These are phyloP conservation scores for Blastobasis adustella DNA, from an alignment of 2,888 invertebrate genomes.

Conservation along the genomic window DNA sequence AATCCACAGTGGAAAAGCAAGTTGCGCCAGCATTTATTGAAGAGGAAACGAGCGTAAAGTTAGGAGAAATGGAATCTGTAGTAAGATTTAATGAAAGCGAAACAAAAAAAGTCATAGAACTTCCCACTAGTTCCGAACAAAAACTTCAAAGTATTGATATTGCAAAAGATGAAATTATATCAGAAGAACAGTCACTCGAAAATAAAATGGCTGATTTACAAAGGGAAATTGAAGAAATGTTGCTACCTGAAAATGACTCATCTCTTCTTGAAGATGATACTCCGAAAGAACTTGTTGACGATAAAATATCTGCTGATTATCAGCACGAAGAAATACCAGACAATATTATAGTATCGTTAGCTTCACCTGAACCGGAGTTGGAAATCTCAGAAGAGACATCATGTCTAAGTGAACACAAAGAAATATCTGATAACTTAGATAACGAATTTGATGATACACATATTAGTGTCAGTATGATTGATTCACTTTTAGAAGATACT, in stretches of 20 bases:
- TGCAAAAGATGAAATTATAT: conserved; percentile 26
- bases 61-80: too few species aligned
- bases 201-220: conserved; percentile 67
- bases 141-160: conserved; percentile 12
- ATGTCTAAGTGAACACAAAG: neutral
- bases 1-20: neutral
- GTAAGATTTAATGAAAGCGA: too few species aligned
- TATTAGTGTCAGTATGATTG: conserved; percentile 44
- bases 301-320: conserved; percentile 42
- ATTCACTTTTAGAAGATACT: conserved; percentile 38
- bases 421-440: conserved; percentile 17
- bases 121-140: neutral
- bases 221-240: conserved; percentile 67
- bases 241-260: conserved; percentile 60
- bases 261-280: conserved; percentile 50
- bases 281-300: conserved; percentile 45
- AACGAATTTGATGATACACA: conserved; percentile 29
- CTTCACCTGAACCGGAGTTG: conserved; percentile 46
- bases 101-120: too few species aligned
- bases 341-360: conserved; percentile 45
- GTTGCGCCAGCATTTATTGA: conserved; percentile 13
- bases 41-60: conserved; percentile 17
- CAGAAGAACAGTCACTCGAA: conserved; percentile 59
- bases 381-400: conserved; percentile 18
- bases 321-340: conserved; percentile 46